phyloP scores from a whole-genome alignment of 2,797 vertebrate genomes.

The Neosilurus mollespiculum region DNA sequence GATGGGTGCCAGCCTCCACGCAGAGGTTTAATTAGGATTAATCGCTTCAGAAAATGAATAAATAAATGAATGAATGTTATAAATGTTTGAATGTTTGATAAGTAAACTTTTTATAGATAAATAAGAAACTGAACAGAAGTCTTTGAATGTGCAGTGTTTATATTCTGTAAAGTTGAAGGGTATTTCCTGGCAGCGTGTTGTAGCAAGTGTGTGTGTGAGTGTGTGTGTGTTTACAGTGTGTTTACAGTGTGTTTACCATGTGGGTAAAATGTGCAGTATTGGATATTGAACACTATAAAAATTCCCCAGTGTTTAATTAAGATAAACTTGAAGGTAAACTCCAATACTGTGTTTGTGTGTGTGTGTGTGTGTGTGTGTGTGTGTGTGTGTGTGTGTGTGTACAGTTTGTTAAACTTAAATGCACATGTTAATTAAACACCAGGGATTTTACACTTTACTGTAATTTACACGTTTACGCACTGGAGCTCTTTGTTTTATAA shows the following conservation, averaged over 20 bases:
- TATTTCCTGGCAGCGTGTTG: neutral
- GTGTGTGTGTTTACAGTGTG: neutral
- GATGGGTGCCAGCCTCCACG: no score
- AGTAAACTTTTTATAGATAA: no score
- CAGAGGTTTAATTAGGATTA: no score
- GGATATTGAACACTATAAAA: neutral
- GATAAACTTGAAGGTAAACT: neutral
- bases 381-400: no score
- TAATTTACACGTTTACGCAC: neutral
- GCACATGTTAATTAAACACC: neutral
- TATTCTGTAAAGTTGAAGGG: neutral
- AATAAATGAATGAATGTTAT: no score
- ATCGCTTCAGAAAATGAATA: no score
- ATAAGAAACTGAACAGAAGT: neutral
- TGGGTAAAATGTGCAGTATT: no score
- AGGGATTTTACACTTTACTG: conserved; percentile 3
- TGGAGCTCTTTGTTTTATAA: neutral
- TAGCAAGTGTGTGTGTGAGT: neutral
- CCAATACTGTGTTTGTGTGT: neutral
- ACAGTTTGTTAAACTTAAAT: neutral
- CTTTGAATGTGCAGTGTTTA: neutral
- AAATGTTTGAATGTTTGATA: neutral
- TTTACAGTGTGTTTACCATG: no score
- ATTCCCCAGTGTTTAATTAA: conserved; percentile 7
- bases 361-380: no score